These are phyloP conservation scores for Arbacia lixula DNA, from an alignment of 53 echinoderm and acorn worm species.

Conservation along the genomic window DNA sequence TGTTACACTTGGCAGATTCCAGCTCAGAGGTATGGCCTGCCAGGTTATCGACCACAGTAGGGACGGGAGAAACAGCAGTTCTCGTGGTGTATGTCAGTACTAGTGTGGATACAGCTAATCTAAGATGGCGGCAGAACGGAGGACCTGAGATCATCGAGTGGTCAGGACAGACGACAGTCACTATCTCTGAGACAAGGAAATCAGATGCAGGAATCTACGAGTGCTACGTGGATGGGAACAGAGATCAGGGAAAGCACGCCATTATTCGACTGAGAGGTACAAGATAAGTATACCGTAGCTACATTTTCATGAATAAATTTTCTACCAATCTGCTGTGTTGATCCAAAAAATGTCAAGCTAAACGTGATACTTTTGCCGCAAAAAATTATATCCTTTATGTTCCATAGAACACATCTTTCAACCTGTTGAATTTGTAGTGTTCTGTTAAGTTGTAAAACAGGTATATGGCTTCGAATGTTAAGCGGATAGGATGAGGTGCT, in stretches of 20 bases:
- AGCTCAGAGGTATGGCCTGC: constrained; percentile 34
- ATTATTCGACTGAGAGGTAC: constrained; percentile 59
- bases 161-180: constrained; percentile 5
- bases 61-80: constrained; percentile 3
- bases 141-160: constrained; percentile 1
- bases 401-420: too few relatives aligned
- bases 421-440: too few relatives aligned
- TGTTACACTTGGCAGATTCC: too few relatives aligned
- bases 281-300: too few relatives aligned
- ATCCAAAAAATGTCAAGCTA: too few relatives aligned
- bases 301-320: too few relatives aligned
- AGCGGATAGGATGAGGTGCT: too few relatives aligned
- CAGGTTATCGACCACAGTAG: constrained; percentile 1
- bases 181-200: constrained; percentile 39
- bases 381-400: too few relatives aligned
- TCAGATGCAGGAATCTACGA: constrained; percentile 61
- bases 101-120: not conserved
- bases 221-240: constrained; percentile 45
- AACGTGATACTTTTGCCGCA: too few relatives aligned
- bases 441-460: too few relatives aligned
- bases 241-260: constrained; percentile 44
- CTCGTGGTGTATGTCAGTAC: not conserved
- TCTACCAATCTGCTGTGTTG: too few relatives aligned
- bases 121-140: constrained; percentile 58
- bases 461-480: too few relatives aligned